These are phyloP conservation scores for Phymatocera aterrima DNA, from an alignment of 2,888 invertebrate genomes.

Conservation along the genomic window DNA sequence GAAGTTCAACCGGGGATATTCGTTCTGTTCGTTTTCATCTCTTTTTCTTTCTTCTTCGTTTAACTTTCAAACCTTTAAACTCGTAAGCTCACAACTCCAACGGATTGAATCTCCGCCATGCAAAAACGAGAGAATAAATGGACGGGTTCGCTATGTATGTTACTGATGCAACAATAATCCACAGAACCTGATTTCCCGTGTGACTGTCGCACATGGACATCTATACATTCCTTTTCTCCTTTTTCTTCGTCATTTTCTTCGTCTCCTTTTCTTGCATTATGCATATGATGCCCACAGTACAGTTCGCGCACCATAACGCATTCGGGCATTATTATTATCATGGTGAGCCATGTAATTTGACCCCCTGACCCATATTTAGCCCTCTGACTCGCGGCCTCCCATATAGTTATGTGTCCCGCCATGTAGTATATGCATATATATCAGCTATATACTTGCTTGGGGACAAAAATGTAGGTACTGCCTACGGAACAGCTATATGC, in stretches of 20 bases:
- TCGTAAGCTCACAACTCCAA: slow-evolving; percentile 1
- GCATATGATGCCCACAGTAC: not conserved
- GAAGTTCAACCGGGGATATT: slow-evolving; percentile 1
- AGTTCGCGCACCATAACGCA: not conserved
- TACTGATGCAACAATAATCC: slow-evolving; percentile 14
- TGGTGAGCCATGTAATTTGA: slow-evolving; percentile 2
- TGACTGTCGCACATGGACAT: not conserved
- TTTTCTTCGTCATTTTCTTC: not conserved
- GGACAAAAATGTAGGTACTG: too few relatives aligned
- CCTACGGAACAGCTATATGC: too few relatives aligned
- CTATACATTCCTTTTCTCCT: not conserved
- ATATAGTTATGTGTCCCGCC: not conserved
- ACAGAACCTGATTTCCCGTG: slow-evolving; percentile 19
- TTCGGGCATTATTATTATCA: not conserved
- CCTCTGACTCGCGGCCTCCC: not conserved
- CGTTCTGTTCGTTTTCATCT: too few relatives aligned
- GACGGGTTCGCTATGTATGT: not conserved
- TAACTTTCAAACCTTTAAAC: not conserved
- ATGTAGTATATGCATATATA: not conserved
- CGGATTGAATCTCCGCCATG: not conserved
- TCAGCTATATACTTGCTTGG: too few relatives aligned
- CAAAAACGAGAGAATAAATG: not conserved
- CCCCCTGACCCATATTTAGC: slow-evolving; percentile 21
- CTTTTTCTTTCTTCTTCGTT: too few relatives aligned
- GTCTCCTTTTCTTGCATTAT: slow-evolving; percentile 17